Evolutionary conservation across 2,888 invertebrate genomes (phyloP).

Genomic region (Hartigia nigra): DNA sequence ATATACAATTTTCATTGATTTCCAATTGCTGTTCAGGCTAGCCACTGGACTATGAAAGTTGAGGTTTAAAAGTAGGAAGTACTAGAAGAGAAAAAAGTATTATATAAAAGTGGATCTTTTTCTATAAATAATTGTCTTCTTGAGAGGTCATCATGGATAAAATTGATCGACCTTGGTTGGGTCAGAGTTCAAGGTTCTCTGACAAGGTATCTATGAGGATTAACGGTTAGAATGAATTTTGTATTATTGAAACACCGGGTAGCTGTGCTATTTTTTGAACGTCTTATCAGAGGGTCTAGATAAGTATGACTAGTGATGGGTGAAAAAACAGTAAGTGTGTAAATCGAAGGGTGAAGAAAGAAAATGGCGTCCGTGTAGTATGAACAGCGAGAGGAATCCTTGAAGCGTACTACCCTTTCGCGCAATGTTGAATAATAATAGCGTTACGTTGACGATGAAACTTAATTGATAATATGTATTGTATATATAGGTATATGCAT

Average conservation of each 20-base stretch:
- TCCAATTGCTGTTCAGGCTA: constrained; percentile 10
- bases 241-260: background rate
- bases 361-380: constrained; percentile 20
- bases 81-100: background rate
- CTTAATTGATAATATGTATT: constrained; percentile 22
- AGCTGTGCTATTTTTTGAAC: background rate
- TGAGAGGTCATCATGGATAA: background rate
- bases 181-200: background rate
- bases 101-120: background rate
- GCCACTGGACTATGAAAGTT: background rate
- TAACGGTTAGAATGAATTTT: background rate
- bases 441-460: constrained; percentile 20
- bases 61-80: background rate
- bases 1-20: constrained; percentile 54
- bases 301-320: background rate
- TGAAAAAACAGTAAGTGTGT: no score
- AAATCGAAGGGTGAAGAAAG: no score
- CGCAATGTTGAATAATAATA: background rate
- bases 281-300: background rate
- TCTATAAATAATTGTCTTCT: background rate
- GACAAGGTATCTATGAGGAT: background rate
- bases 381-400: constrained; percentile 23
- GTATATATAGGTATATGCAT: constrained; percentile 6
- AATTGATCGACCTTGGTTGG: background rate
- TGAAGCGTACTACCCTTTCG: constrained; percentile 12